Percentiles rank a stretch among this genome's conserved stretches.
phyloP scores from a whole-genome alignment of 2,113 vertebrate species.

The Narcine bancroftii region DNA sequence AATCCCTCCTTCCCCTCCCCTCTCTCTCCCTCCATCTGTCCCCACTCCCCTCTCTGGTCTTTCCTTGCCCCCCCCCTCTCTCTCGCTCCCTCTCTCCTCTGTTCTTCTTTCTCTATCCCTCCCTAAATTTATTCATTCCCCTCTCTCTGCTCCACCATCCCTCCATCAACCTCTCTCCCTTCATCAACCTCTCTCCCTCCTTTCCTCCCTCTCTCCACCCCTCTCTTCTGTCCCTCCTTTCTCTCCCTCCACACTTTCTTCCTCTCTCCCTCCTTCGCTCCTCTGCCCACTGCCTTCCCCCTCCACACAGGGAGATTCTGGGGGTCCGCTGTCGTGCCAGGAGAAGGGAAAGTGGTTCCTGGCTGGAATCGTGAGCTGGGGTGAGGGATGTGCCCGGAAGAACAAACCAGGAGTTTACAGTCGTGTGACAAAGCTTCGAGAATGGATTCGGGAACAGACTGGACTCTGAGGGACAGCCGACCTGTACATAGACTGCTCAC shows the following conservation, averaged over 20 bases:
- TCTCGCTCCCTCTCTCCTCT: conserved; percentile 46
- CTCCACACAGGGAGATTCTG: conserved; percentile 37
- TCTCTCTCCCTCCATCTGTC: conserved; percentile 58
- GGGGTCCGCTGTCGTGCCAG: conserved; percentile 22
- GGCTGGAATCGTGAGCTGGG: not conserved
- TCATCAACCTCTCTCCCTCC: conserved; percentile 65
- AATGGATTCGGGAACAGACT: not conserved
- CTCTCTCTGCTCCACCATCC: conserved; percentile 59
- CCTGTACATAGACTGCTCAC: conserved; percentile 70
- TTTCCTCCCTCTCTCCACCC: conserved; percentile 53
- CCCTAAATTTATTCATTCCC: too few relatives aligned
- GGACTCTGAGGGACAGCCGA: not conserved
- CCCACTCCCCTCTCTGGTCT: conserved; percentile 39
- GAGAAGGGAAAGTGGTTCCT: conserved; percentile 41
- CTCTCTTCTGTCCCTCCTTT: conserved; percentile 39
- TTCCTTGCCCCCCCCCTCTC: conserved; percentile 56
- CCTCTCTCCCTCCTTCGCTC: conserved; percentile 55
- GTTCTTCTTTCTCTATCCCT: conserved; percentile 57
- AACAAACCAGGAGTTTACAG: not conserved
- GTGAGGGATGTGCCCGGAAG: not conserved
- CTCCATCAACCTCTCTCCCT: conserved; percentile 65
- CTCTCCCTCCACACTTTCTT: conserved; percentile 59
- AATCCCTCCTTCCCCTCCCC: conserved; percentile 75
- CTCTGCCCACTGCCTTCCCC: conserved; percentile 45
- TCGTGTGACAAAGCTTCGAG: not conserved